Percentiles rank a stretch among this genome's conserved stretches.
phyloP scores from a whole-genome alignment of 2,797 vertebrate genomes.

The Galagoides demidoff region DNA sequence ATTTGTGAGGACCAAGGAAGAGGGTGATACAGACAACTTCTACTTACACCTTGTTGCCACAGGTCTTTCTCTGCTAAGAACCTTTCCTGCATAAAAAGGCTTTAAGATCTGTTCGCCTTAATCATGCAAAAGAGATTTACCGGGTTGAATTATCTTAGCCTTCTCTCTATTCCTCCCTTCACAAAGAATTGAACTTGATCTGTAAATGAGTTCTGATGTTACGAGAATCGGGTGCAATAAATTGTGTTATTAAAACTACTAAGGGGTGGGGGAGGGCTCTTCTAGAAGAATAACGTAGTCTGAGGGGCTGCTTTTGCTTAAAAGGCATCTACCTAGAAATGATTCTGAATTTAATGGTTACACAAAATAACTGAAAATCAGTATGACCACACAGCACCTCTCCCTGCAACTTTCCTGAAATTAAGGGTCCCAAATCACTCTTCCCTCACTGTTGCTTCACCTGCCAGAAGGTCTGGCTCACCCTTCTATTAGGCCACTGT shows the following conservation, averaged over 20 bases:
- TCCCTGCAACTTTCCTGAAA: not conserved
- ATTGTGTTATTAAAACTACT: conserved; percentile 31
- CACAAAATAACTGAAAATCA: conserved; percentile 53
- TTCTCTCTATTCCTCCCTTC: conserved; percentile 15
- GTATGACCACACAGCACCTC: not conserved
- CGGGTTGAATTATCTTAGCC: not conserved
- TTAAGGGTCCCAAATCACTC: not conserved
- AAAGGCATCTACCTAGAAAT: conserved; percentile 19
- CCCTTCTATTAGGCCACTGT: not conserved
- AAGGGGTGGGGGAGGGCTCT: not conserved
- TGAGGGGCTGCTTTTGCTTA: not conserved
- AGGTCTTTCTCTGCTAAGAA: not conserved
- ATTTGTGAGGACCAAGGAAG: not conserved
- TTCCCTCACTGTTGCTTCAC: not conserved
- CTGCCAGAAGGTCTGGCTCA: not conserved
- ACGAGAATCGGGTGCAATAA: conserved; percentile 25
- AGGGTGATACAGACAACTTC: not conserved
- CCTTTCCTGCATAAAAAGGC: not conserved
- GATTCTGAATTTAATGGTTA: conserved; percentile 24
- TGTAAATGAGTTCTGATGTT: conserved; percentile 48
- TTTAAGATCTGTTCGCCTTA: not conserved
- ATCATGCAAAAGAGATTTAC: not conserved
- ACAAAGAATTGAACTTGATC: conserved; percentile 48
- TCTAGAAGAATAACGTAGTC: not conserved
- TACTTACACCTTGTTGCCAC: accelerated